Evolutionary conservation across 1,140 invertebrate species (phyloP).

Genomic region (Pogonomyrmex californicus): DNA sequence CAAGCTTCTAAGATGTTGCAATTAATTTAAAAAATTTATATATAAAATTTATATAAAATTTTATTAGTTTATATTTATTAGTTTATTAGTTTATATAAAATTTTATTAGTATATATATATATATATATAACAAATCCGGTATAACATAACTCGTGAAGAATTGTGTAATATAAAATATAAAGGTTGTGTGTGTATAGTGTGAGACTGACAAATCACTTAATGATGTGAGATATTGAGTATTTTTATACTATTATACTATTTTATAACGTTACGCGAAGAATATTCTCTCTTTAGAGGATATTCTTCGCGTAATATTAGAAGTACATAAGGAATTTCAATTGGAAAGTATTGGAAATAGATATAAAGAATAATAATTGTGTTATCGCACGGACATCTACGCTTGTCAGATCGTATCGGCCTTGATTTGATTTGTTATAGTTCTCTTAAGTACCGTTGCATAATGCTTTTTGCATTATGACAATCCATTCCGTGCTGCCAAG

Average conservation of each 20-base stretch:
- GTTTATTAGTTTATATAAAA: no score
- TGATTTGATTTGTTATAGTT: constrained; percentile 16
- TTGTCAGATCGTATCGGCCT: background rate
- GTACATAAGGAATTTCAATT: background rate
- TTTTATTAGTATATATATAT: no score
- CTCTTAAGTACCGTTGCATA: background rate
- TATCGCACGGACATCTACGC: background rate
- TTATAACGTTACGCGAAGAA: background rate
- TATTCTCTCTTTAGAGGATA: no score
- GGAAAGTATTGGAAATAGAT: background rate
- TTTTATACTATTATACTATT: no score
- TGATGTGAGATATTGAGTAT: no score
- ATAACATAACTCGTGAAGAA: background rate
- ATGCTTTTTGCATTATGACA: background rate
- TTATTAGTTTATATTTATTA: no score
- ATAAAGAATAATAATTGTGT: constrained; percentile 6
- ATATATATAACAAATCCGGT: background rate
- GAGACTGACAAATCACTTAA: background rate
- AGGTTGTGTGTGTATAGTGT: background rate
- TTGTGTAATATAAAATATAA: background rate
- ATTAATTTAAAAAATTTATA: constrained; percentile 4
- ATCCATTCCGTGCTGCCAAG: background rate
- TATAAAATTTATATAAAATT: background rate
- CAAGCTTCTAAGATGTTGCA: background rate
- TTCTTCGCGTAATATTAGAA: no score